Percentiles rank a stretch among this genome's conserved stretches.
Conservation (phyloP, 2,113 vertebrate genomes). For the Oncorhynchus tshawytscha region DNA sequence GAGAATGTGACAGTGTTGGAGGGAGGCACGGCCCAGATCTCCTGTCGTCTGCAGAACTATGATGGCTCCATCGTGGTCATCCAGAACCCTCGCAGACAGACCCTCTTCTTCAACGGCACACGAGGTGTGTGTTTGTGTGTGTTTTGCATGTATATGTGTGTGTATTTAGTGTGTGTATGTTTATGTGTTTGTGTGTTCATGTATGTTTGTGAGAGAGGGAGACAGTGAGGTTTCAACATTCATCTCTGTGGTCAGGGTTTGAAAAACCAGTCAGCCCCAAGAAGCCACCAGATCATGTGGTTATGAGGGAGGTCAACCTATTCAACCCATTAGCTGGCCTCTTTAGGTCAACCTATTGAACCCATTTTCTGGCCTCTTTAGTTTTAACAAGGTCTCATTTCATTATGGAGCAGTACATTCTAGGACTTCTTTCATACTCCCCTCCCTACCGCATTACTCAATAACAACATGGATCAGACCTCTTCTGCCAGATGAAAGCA, state of each 20-base stretch:
- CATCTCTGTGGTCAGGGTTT: neutral
- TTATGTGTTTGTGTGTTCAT: neutral
- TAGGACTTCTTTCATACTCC: neutral
- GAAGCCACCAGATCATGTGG: too few species aligned
- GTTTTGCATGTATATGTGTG: neutral
- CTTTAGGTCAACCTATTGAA: too few species aligned
- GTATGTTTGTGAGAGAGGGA: neutral
- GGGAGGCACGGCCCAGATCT: constrained; percentile 87
- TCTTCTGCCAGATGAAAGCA: constrained; percentile 39
- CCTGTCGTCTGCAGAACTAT: constrained; percentile 87
- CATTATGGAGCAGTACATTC: too few species aligned
- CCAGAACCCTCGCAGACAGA: constrained; percentile 89
- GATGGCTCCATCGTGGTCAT: constrained; percentile 93
- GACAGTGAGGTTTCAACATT: neutral
- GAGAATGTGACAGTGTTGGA: constrained; percentile 90
- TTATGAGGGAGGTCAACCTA: too few species aligned
- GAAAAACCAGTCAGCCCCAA: too few species aligned
- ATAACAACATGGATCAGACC: constrained; percentile 16
- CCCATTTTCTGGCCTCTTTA: too few species aligned
- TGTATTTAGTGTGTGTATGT: neutral
- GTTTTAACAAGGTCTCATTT: too few species aligned
- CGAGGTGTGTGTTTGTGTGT: constrained; percentile 68
- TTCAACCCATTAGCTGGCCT: too few species aligned
- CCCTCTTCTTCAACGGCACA: constrained; percentile 91
- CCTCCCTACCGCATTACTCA: constrained; percentile 15